phyloP scores from a whole-genome alignment of 2,888 invertebrate genomes.

The Plebejus argus region DNA sequence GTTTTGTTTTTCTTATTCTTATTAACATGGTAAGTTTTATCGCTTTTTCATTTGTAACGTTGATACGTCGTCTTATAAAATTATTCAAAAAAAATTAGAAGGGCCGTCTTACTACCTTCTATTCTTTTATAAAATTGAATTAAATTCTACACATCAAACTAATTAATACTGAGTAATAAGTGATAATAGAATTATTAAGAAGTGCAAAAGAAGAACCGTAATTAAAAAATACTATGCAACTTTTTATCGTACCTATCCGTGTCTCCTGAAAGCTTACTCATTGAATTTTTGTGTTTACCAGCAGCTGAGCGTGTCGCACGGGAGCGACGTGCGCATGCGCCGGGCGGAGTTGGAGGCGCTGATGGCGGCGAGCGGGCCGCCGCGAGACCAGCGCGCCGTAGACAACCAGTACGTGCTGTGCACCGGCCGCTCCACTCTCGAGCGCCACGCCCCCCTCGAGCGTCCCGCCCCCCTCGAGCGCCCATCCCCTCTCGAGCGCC shows the following conservation, averaged over 20 bases:
- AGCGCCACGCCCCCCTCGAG: constrained; percentile 60
- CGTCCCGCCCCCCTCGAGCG: constrained; percentile 75
- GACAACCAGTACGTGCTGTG: constrained; percentile 87
- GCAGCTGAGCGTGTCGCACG: constrained; percentile 87
- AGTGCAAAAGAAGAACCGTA: too few species aligned
- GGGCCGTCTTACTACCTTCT: too few species aligned
- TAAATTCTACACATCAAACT: too few species aligned
- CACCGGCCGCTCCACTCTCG: constrained; percentile 64
- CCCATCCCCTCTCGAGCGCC: constrained; percentile 46
- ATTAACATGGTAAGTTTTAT: constrained; percentile 60
- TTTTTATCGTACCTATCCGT: neutral
- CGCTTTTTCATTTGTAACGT: constrained; percentile 42
- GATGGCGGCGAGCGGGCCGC: constrained; percentile 71
- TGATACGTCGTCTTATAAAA: neutral
- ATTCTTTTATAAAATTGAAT: too few species aligned
- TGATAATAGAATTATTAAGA: too few species aligned
- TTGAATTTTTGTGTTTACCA: constrained; percentile 4
- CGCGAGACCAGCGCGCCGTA: constrained; percentile 83
- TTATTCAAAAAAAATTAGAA: too few species aligned
- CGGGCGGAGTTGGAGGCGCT: constrained; percentile 88
- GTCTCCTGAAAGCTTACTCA: neutral
- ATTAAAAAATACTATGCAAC: too few species aligned
- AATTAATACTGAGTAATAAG: too few species aligned
- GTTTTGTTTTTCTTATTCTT: constrained; percentile 53
- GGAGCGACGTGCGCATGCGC: constrained; percentile 90